phyloP scores from a whole-genome alignment of 1,140 invertebrate genomes.

The Tachypleus tridentatus region DNA sequence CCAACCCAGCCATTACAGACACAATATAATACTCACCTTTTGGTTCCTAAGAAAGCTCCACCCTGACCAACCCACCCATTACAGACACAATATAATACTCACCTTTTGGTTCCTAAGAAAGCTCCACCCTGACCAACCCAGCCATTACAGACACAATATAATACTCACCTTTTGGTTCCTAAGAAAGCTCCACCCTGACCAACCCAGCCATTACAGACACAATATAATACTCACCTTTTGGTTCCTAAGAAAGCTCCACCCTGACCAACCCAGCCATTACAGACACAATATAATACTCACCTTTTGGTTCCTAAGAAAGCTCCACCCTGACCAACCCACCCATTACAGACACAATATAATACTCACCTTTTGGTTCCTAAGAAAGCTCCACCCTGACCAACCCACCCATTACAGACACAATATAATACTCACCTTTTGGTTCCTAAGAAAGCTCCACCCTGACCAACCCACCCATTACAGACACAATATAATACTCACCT shows the following conservation, averaged over 20 bases:
- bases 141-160: too few species aligned
- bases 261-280: constrained; percentile 93
- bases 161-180: constrained; percentile 94
- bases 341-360: too few species aligned
- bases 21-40: too few species aligned
- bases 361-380: constrained; percentile 94
- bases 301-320: constrained; percentile 93
- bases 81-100: too few species aligned
- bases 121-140: constrained; percentile 95
- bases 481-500: too few species aligned
- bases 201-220: constrained; percentile 99
- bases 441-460: constrained; percentile 89
- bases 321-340: constrained; percentile 92
- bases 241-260: constrained; percentile 94
- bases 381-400: constrained; percentile 85
- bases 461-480: constrained; percentile 95
- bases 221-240: too few species aligned
- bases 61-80: constrained; percentile 95
- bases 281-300: too few species aligned
- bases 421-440: too few species aligned
- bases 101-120: constrained; percentile 90
- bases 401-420: too few species aligned
- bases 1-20: constrained; percentile 98
- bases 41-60: constrained; percentile 90
- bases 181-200: constrained; percentile 87